Base-by-base conservation (phyloP, 2,113 vertebrate genomes). In the Phyllostomus hastatus region DNA sequence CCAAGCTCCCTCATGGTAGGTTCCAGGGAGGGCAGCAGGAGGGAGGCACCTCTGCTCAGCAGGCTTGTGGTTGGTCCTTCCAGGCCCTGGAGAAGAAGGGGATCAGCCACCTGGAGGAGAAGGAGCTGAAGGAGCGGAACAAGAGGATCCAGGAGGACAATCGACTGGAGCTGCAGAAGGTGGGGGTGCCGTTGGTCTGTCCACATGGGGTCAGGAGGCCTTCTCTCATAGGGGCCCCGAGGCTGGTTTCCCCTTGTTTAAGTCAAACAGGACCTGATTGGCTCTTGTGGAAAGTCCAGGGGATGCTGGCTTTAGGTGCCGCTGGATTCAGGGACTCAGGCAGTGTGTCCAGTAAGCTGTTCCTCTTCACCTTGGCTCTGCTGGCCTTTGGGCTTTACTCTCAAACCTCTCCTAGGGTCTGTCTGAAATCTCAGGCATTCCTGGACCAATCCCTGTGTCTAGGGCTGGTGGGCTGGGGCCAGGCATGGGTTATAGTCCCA, bases 101-200 rank as follows among this genome's bases (percentile, higher is more conserved):
- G 2, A 99, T 99, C 8, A 98, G 99, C 43, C 99, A 99, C 93
- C 98, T 99, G 16, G 99, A 99, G 7, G 99, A 99, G 95, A 99
- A 99, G 90, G 99, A 99, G 10, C 98, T 99, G 57, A 99, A 99
- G 96, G 99, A 99, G 22, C 98, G 99, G 17, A 99, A 99, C 98
- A 99, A 99, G 96, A 96, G 98, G 66, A 99, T 99, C 97, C 99
- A 99, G 97, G 99, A 99, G 95, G 99, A 99, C 80, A 99, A 99
- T 88, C 99, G 99, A 17, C 98, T 99, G 96, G 99, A 99, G 97
- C 98, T 99, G 82, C 99, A 99, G 97, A 99, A 99, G 99, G 99
- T 99, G 93, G 73, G 97, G 17, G 31, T 1, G 3, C 31, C 14
- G 9, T 20, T 2, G 6, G 4, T 20, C 5, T 8, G 17, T 3